Evolutionary conservation across 2,888 invertebrate genomes (phyloP).

Genomic region (Cephus pulcher): DNA sequence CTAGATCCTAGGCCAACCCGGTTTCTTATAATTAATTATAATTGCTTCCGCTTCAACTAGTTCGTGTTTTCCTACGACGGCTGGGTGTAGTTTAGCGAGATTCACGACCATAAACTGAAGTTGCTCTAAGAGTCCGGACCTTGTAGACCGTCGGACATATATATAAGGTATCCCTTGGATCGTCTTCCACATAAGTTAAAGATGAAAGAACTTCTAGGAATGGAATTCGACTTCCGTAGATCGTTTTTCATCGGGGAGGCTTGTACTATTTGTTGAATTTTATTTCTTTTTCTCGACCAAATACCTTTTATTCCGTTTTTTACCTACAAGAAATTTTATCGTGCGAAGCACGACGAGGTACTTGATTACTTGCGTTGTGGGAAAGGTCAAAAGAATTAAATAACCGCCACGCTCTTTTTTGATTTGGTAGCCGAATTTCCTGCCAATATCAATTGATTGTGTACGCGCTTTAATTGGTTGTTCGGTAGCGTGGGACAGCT

Average conservation of each 20-base stretch:
- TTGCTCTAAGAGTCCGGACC: background rate
- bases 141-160: background rate
- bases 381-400: background rate
- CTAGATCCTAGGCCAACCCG: background rate
- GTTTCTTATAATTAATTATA: background rate
- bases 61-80: background rate
- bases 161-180: background rate
- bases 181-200: background rate
- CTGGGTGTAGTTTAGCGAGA: background rate
- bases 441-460: conserved; percentile 8
- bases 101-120: background rate
- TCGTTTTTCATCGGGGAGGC: background rate
- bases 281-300: background rate
- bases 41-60: background rate
- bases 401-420: background rate
- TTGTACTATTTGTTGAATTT: background rate
- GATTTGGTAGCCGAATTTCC: background rate
- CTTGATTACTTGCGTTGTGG: background rate
- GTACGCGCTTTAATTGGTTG: conserved; percentile 9
- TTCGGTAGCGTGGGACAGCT: background rate
- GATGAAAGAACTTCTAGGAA: background rate
- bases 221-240: background rate
- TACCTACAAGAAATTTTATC: background rate
- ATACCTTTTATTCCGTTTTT: background rate
- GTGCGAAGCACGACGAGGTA: background rate